Evolutionary conservation across 23 tunicate genomes (phyloP).

Genomic region (Halocynthia aurantium): DNA sequence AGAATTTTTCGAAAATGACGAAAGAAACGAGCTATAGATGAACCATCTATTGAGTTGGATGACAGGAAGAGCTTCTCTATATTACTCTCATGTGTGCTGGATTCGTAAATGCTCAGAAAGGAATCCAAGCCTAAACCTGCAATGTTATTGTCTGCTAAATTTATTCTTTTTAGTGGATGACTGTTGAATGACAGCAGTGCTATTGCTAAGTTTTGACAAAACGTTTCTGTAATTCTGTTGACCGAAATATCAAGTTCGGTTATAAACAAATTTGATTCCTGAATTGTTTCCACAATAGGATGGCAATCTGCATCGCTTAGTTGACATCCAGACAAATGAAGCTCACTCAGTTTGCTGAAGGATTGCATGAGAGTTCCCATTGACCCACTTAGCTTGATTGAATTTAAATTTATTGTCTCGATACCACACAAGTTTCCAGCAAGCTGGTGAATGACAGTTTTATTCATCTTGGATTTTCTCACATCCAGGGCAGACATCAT

Average conservation of each 20-base stretch:
- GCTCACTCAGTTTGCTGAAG: constrained; percentile 8
- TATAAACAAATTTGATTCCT: neutral
- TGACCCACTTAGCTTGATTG: constrained; percentile 43
- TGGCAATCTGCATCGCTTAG: constrained; percentile 42
- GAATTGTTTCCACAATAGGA: constrained; percentile 31
- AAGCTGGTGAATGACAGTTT: too few relatives aligned
- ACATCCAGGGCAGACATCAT: too few relatives aligned
- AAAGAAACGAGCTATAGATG: constrained; percentile 1
- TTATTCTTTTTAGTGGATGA: constrained; percentile 28
- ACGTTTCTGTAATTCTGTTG: constrained; percentile 32
- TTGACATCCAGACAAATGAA: constrained; percentile 48
- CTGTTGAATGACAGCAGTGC: neutral
- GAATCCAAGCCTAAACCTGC: constrained; percentile 35
- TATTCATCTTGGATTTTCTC: too few relatives aligned
- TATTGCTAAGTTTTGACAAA: neutral
- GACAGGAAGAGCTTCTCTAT: constrained; percentile 27
- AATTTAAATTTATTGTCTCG: constrained; percentile 23
- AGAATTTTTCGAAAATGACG: neutral
- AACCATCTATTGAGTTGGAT: constrained; percentile 20
- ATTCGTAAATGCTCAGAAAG: constrained; percentile 9
- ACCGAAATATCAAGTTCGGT: constrained; percentile 40
- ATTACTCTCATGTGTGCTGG: constrained; percentile 17
- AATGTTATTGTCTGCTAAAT: constrained; percentile 42
- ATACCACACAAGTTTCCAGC: neutral
- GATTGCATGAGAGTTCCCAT: constrained; percentile 15